Conservation (phyloP, 2,113 vertebrate species). For the Ptilorrhoa leucosticta region DNA sequence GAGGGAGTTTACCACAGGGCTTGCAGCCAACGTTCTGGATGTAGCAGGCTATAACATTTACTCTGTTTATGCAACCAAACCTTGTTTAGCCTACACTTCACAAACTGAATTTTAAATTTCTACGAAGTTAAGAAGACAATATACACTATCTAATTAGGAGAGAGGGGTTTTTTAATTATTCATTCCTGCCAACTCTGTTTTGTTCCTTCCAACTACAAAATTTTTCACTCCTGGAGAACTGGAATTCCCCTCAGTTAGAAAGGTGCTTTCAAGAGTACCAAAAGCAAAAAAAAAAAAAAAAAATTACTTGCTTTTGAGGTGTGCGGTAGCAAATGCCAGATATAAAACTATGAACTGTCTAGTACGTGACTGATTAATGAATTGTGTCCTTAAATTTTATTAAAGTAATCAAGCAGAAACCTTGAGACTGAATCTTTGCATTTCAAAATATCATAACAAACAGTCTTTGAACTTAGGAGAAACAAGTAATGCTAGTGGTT, state of each 20-base stretch:
- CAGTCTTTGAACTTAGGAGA: slow-evolving; percentile 25
- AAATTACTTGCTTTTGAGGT: slow-evolving; percentile 2
- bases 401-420: slow-evolving; percentile 42
- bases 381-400: slow-evolving; percentile 53
- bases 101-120: slow-evolving; percentile 34
- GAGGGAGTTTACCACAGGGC: slow-evolving; percentile 12
- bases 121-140: neutral
- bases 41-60: neutral
- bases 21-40: slow-evolving; percentile 7
- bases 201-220: slow-evolving; percentile 24
- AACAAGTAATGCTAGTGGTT: neutral
- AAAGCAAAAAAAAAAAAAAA: neutral
- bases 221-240: slow-evolving; percentile 9
- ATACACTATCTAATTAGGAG: neutral
- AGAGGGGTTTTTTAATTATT: neutral
- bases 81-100: slow-evolving; percentile 37
- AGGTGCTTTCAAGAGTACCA: slow-evolving; percentile 42
- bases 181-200: slow-evolving; percentile 7
- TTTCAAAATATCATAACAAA: slow-evolving; percentile 46
- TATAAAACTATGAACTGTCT: slow-evolving; percentile 38
- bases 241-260: slow-evolving; percentile 46
- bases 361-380: slow-evolving; percentile 58
- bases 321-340: slow-evolving; percentile 31
- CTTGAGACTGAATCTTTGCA: slow-evolving; percentile 22
- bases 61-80: slow-evolving; percentile 21